A percentile compares a stretch with the other conserved stretches of the same genome.
Evolutionary conservation across 2,888 invertebrate species (phyloP).

Genomic region (Apoda limacodes): DNA sequence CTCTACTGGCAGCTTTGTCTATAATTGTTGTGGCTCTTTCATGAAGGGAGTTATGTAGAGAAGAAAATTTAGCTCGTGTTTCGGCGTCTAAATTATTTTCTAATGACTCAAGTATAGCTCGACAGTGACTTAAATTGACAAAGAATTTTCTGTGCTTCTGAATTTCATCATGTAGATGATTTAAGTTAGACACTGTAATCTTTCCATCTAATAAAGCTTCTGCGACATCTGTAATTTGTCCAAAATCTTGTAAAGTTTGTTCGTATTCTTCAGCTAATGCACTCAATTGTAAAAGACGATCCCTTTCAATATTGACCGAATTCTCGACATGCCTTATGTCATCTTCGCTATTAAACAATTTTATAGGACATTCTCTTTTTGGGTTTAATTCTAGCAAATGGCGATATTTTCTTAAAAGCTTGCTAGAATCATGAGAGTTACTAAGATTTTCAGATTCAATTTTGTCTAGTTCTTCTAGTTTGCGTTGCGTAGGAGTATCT

Average conservation of each 20-base stretch:
- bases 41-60: constrained; percentile 81
- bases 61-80: constrained; percentile 78
- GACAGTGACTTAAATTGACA: constrained; percentile 87
- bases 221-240: constrained; percentile 86
- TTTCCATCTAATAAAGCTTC: constrained; percentile 84
- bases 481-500: constrained; percentile 75
- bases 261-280: constrained; percentile 88
- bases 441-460: constrained; percentile 76
- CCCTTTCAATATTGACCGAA: constrained; percentile 77
- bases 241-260: constrained; percentile 87
- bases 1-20: constrained; percentile 83
- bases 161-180: constrained; percentile 89
- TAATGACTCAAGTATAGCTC: constrained; percentile 86
- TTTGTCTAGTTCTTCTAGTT: constrained; percentile 77
- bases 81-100: constrained; percentile 86
- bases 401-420: constrained; percentile 73
- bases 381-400: constrained; percentile 77
- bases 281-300: constrained; percentile 79
- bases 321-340: constrained; percentile 77
- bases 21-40: constrained; percentile 80
- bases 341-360: constrained; percentile 75
- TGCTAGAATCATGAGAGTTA: constrained; percentile 69
- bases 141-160: constrained; percentile 92
- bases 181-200: constrained; percentile 78
- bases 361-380: constrained; percentile 75